Evolutionary conservation across 2,888 invertebrate genomes (phyloP).

Genomic region (Malthinus seriepunctatus): DNA sequence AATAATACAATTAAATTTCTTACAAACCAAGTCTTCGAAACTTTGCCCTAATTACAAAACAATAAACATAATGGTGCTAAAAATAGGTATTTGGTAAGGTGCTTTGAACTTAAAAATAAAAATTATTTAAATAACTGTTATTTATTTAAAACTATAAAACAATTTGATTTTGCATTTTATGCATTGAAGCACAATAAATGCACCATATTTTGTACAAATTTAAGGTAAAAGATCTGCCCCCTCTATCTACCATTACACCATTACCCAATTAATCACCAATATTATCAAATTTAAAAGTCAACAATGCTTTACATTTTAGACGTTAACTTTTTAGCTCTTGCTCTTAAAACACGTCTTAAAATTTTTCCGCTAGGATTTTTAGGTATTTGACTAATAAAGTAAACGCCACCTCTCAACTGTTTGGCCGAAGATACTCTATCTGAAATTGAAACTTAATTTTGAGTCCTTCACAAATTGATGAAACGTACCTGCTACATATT

Average conservation of each 20-base stretch:
- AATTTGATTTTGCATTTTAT: not conserved
- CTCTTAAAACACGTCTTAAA: constrained; percentile 62
- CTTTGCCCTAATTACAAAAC: not conserved
- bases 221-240: too few species aligned
- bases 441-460: constrained; percentile 25
- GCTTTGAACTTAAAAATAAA: too few species aligned
- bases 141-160: not conserved
- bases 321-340: constrained; percentile 51
- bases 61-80: too few species aligned
- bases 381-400: constrained; percentile 68
- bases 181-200: not conserved
- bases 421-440: constrained; percentile 61
- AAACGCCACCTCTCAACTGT: constrained; percentile 68
- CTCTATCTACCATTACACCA: too few species aligned
- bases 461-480: not conserved
- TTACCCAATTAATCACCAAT: too few species aligned
- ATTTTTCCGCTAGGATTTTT: constrained; percentile 73
- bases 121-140: too few species aligned
- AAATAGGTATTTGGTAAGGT: too few species aligned
- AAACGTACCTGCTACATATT: constrained; percentile 49
- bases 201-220: too few species aligned
- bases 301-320: constrained; percentile 43
- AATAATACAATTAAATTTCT: constrained; percentile 34
- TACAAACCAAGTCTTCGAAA: constrained; percentile 27
- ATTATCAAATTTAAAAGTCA: too few species aligned